Conservation (phyloP, 2,888 invertebrate species). For the Apodemia zela region DNA sequence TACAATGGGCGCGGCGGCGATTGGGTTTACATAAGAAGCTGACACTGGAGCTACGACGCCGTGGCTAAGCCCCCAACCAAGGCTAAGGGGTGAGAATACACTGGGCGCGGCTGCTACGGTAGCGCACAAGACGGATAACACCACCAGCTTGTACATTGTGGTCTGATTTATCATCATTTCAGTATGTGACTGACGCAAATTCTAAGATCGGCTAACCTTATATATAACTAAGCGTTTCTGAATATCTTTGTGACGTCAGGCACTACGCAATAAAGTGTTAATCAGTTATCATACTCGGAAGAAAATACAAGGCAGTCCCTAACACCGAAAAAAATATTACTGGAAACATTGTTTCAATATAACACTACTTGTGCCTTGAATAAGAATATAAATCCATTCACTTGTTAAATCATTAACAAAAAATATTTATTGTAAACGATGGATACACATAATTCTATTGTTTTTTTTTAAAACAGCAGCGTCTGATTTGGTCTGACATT, state of each 20-base stretch:
- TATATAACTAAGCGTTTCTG: slow-evolving; percentile 47
- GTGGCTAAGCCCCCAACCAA: slow-evolving; percentile 16
- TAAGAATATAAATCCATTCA: too few species aligned
- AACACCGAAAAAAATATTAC: slow-evolving; percentile 39
- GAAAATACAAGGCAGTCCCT: slow-evolving; percentile 37
- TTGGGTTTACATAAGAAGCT: slow-evolving; percentile 35
- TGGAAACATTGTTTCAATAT: slow-evolving; percentile 32
- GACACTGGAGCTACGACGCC: slow-evolving; percentile 26
- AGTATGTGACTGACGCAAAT: slow-evolving; percentile 57
- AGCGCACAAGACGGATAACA: slow-evolving; percentile 82
- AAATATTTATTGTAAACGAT: too few species aligned
- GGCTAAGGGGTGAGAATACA: slow-evolving; percentile 40
- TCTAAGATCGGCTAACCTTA: slow-evolving; percentile 51
- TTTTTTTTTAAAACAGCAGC: too few species aligned
- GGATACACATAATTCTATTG: too few species aligned
- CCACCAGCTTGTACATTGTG: too few species aligned
- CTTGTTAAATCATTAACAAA: too few species aligned
- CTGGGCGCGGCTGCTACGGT: slow-evolving; percentile 74
- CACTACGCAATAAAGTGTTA: slow-evolving; percentile 38
- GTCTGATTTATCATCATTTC: slow-evolving; percentile 70
- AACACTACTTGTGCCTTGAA: not conserved
- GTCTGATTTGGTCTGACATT: too few species aligned
- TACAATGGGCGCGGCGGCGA: slow-evolving; percentile 43
- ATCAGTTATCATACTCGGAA: slow-evolving; percentile 35
- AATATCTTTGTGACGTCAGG: slow-evolving; percentile 51